Conservation (phyloP, 2,113 vertebrate genomes). For the Psilopsiagon aymara region DNA sequence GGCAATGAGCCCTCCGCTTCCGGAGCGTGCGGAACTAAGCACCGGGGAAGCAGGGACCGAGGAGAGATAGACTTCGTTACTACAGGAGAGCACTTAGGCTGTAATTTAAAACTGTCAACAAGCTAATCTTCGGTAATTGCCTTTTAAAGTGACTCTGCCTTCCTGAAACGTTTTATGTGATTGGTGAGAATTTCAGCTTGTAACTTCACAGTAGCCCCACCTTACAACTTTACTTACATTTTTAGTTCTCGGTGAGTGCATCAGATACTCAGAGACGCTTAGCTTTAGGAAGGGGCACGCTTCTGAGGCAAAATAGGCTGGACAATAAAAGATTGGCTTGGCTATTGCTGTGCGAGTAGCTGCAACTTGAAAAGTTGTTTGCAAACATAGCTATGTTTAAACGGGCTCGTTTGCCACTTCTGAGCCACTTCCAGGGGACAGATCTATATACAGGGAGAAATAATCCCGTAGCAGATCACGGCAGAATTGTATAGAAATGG, state of each 20-base stretch:
- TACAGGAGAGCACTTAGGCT: slow-evolving; percentile 51
- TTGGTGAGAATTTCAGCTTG: slow-evolving; percentile 69
- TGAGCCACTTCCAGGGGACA: background rate
- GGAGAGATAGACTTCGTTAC: slow-evolving; percentile 63
- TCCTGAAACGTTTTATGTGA: slow-evolving; percentile 53
- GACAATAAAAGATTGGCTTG: background rate
- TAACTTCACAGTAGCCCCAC: slow-evolving; percentile 11
- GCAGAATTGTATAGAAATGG: background rate
- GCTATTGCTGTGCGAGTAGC: background rate
- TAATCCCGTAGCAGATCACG: background rate
- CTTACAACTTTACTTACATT: slow-evolving; percentile 5
- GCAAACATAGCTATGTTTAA: background rate
- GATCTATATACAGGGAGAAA: background rate
- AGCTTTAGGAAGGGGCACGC: background rate
- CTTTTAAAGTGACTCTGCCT: slow-evolving; percentile 75
- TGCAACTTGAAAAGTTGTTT: background rate
- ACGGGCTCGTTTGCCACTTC: background rate
- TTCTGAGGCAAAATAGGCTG: background rate
- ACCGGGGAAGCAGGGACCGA: background rate
- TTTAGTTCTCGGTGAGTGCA: background rate
- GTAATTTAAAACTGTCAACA: slow-evolving; percentile 84
- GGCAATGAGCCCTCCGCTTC: background rate
- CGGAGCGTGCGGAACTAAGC: background rate
- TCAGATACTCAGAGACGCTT: background rate
- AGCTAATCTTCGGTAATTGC: slow-evolving; percentile 80